Evolutionary conservation across 2,797 vertebrate genomes (phyloP), one percentile per base, ranked within the genome.

Genomic region (Sternarchorhynchus goeldii): DNA sequence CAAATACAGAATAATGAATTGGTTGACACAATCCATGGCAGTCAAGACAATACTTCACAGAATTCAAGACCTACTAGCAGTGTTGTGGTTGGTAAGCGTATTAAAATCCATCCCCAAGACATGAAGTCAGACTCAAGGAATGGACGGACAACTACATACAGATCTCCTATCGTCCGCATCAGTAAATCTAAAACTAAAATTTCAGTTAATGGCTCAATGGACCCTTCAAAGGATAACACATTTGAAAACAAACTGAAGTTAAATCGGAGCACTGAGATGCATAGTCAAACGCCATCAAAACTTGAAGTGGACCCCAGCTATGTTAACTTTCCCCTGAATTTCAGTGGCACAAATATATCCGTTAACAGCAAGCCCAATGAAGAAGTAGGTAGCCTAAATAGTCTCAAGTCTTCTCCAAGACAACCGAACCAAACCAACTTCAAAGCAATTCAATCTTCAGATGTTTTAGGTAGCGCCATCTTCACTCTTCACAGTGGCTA

Each of bases 401-500:
- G 12, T 36, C 21, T 21, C 21, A 68, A 29, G 6, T 58, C 2
- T 14, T 55, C 59, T 60, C 2, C 7, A 12, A 55, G 0, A 3
- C 4, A 0, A n/a, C 21, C 0, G 2, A 12, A 0, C 1, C 79
- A 78, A 0, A 0, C 2, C 14, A 2, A 21, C 16, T 8, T 85
- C n/a, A 73, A 76, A 57, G 34, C 69, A 0, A 0, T 89, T 57
- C 75, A 4, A 0, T 84, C 82, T n/a, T 25, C 76, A 0, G 88
- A 91, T 59, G 69, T 91, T 55, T 32, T 87, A 6, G 88, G 87
- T 25, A 87, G 84, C 16, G 82, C 85, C 25, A 86, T 83, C 0
- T 90, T 90, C 75, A 87, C 67, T 0, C 45, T 83, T 0, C 31
- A 86, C 39, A 63, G 16, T 17, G 53, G 55, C 5, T 16, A 0